Conservation (phyloP, 2,888 invertebrate genomes). For the Phalangium opilio region DNA sequence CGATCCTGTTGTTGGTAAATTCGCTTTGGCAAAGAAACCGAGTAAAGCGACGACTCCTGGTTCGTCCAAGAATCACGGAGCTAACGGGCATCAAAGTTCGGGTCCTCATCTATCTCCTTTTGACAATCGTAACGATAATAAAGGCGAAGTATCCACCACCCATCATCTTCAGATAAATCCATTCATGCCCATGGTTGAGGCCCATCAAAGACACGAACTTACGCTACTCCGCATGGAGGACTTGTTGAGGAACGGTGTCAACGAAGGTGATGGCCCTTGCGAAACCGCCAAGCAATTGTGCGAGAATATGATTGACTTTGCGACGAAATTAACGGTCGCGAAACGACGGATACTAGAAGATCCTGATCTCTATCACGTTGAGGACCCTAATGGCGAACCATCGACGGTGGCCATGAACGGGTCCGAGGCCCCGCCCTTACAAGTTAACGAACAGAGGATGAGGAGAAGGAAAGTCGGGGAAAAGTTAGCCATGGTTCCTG, state of each 20-base stretch:
- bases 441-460: slow-evolving; percentile 34
- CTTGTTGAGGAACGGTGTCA: slow-evolving; percentile 48
- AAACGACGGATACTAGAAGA: slow-evolving; percentile 69
- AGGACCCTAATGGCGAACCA: slow-evolving; percentile 15
- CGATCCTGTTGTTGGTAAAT: slow-evolving; percentile 78
- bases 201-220: slow-evolving; percentile 56
- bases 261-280: slow-evolving; percentile 40
- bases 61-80: slow-evolving; percentile 8
- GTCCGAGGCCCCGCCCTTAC: slow-evolving; percentile 1
- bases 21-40: slow-evolving; percentile 39
- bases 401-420: not conserved
- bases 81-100: slow-evolving; percentile 7
- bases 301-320: slow-evolving; percentile 58
- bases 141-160: not conserved
- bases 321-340: slow-evolving; percentile 58
- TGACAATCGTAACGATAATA: slow-evolving; percentile 4
- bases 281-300: slow-evolving; percentile 45
- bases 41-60: not conserved
- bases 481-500: slow-evolving; percentile 59
- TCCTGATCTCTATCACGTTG: slow-evolving; percentile 48
- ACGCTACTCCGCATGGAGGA: slow-evolving; percentile 59
- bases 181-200: slow-evolving; percentile 48
- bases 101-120: slow-evolving; percentile 3
- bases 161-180: slow-evolving; percentile 6
- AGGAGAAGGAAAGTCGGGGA: slow-evolving; percentile 53